Evolutionary conservation across 2,113 vertebrate genomes (phyloP).

Genomic region (Lepisosteus oculatus): DNA sequence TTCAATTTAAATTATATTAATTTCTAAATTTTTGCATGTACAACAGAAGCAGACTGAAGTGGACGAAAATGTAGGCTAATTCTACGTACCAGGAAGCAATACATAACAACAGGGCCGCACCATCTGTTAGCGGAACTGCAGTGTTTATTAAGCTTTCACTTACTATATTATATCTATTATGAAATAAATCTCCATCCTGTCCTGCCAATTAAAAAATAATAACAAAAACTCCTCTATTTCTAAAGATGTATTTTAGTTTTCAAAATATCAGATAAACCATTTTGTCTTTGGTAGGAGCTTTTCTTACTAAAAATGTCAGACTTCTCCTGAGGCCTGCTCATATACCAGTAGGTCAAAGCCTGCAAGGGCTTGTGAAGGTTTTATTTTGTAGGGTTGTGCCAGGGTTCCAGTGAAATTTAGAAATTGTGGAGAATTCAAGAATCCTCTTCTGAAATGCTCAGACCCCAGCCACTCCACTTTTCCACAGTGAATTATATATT

Average conservation of each 20-base stretch:
- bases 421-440: neutral
- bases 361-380: neutral
- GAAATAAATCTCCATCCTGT: too few relatives aligned
- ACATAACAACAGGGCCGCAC: too few relatives aligned
- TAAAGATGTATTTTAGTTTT: constrained; percentile 1
- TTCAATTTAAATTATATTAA: too few relatives aligned
- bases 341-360: neutral
- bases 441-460: neutral
- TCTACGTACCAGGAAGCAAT: too few relatives aligned
- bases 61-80: too few relatives aligned
- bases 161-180: too few relatives aligned
- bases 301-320: constrained; percentile 23
- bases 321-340: constrained; percentile 5
- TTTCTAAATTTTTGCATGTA: too few relatives aligned
- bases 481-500: neutral
- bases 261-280: neutral
- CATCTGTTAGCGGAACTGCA: too few relatives aligned
- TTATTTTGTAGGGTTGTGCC: neutral
- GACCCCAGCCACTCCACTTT: neutral
- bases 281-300: constrained; percentile 2
- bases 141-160: too few relatives aligned
- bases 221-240: neutral
- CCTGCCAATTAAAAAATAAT: neutral
- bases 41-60: too few relatives aligned
- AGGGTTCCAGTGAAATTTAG: neutral